A percentile compares a stretch with the other conserved stretches of the same genome.
These are phyloP conservation scores for Seriola rivoliana DNA, from an alignment of 2,113 vertebrate species.

Conservation along the genomic window DNA sequence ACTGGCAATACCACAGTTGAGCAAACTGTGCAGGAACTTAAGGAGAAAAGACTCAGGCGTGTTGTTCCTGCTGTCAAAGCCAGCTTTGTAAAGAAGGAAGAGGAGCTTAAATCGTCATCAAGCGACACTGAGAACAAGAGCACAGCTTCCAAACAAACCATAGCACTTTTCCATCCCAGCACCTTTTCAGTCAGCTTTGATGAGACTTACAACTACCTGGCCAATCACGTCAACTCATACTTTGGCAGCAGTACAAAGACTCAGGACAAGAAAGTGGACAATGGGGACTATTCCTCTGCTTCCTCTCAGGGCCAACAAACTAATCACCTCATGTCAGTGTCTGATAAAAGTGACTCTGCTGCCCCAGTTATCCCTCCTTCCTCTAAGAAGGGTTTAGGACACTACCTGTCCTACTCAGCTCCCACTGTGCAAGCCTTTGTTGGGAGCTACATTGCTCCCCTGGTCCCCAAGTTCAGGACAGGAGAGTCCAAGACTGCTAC, in stretches of 20 bases:
- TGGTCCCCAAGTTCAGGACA: constrained; percentile 90
- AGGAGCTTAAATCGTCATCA: constrained; percentile 42
- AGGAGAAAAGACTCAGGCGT: constrained; percentile 72
- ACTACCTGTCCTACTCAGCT: constrained; percentile 90
- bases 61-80: constrained; percentile 52
- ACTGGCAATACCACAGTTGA: not conserved
- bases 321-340: constrained; percentile 30
- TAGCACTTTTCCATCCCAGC: constrained; percentile 89
- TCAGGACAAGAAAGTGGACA: constrained; percentile 75
- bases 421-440: constrained; percentile 95
- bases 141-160: constrained; percentile 46
- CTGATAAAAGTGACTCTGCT: constrained; percentile 41
- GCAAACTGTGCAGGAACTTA: constrained; percentile 36
- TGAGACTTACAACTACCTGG: constrained; percentile 91
- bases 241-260: constrained; percentile 84
- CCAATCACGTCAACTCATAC: constrained; percentile 94
- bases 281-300: constrained; percentile 30
- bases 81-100: constrained; percentile 46
- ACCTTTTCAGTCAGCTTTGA: constrained; percentile 89
- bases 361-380: constrained; percentile 68
- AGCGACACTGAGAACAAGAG: constrained; percentile 39
- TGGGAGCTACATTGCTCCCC: constrained; percentile 91
- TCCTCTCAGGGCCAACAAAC: constrained; percentile 40
- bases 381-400: constrained; percentile 89
- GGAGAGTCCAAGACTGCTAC: constrained; percentile 83